phyloP scores from a whole-genome alignment of 2,113 vertebrate species.

The Oncorhynchus gorbuscha region DNA sequence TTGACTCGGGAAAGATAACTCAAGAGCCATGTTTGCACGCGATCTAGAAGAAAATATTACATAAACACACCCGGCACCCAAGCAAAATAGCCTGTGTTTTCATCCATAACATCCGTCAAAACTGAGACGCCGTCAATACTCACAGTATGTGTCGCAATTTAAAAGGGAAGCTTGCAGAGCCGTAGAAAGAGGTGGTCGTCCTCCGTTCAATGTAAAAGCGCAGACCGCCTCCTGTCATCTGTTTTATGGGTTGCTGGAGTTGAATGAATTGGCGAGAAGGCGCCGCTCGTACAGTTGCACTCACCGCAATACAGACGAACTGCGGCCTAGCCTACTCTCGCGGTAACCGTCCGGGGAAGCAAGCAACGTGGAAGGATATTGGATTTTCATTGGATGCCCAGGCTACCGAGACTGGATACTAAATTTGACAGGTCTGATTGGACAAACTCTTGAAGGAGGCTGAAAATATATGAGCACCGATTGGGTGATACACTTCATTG shows the following conservation, averaged over 20 bases:
- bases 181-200: constrained; percentile 11
- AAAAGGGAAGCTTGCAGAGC: not conserved
- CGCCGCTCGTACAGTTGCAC: not conserved
- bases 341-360: constrained; percentile 33
- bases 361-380: constrained; percentile 29
- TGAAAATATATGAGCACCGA: not conserved
- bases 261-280: constrained; percentile 9
- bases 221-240: constrained; percentile 36
- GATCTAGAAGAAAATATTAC: constrained; percentile 42
- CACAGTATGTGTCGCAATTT: constrained; percentile 38
- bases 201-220: constrained; percentile 20
- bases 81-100: not conserved
- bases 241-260: constrained; percentile 31
- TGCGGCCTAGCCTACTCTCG: constrained; percentile 21
- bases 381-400: constrained; percentile 4
- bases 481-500: not conserved
- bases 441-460: not conserved
- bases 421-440: constrained; percentile 9
- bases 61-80: constrained; percentile 64
- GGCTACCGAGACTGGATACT: no score
- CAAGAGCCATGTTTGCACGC: constrained; percentile 4
- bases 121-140: constrained; percentile 53
- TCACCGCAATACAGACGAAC: constrained; percentile 57
- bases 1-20: not conserved
- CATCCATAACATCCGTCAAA: constrained; percentile 47